Evolutionary conservation across 2,888 invertebrate species (phyloP).

Genomic region (Drosophila mayaguana): DNA sequence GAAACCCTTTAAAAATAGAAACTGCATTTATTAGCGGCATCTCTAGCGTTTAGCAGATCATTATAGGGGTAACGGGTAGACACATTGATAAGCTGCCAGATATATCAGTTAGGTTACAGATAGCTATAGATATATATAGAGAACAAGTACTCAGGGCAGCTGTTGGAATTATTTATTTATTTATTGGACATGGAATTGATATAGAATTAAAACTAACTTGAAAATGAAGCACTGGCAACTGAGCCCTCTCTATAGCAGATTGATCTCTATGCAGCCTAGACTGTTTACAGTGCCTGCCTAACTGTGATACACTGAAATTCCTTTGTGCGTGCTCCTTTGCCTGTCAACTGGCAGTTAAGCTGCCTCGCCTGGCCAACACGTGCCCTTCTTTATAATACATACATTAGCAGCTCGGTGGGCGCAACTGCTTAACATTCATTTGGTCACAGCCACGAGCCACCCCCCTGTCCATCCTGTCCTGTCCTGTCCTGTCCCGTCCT

Average conservation of each 20-base stretch:
- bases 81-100: neutral
- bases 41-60: constrained; percentile 23
- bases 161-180: no score
- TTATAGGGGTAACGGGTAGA: constrained; percentile 24
- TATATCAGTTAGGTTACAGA: neutral
- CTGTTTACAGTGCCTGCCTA: neutral
- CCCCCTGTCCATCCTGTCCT: neutral
- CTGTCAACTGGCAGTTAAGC: constrained; percentile 70
- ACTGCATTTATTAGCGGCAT: constrained; percentile 32
- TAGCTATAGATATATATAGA: no score
- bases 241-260: no score
- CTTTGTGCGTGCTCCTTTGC: constrained; percentile 23
- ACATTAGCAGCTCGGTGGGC: constrained; percentile 33
- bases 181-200: no score
- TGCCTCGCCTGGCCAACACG: constrained; percentile 44
- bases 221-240: no score
- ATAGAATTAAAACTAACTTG: no score
- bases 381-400: constrained; percentile 45
- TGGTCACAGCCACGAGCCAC: constrained; percentile 54
- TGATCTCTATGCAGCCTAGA: neutral
- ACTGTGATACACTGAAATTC: constrained; percentile 1
- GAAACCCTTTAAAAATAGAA: constrained; percentile 31
- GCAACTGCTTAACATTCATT: constrained; percentile 74
- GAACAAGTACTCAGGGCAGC: no score
- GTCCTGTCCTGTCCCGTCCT: neutral